Evolutionary conservation across 2,888 invertebrate species (phyloP).

Genomic region (Apamea crenata): DNA sequence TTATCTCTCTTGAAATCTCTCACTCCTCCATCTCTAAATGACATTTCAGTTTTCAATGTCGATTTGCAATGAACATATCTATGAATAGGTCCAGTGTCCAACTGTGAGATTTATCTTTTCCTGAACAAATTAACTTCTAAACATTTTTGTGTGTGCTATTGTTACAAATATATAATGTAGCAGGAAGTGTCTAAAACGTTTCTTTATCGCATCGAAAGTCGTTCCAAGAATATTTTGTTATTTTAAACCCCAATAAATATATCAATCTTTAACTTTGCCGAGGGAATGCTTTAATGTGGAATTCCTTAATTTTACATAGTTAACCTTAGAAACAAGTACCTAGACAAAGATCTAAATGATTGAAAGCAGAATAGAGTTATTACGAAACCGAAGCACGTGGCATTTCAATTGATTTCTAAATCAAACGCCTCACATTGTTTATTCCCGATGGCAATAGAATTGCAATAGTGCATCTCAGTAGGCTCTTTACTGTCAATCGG

Average conservation of each 20-base stretch:
- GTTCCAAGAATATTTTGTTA: conserved; percentile 47
- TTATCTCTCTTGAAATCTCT: conserved; percentile 13
- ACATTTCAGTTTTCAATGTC: conserved; percentile 21
- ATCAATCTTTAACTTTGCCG: not conserved
- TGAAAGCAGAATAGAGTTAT: conserved; percentile 47
- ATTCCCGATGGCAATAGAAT: conserved; percentile 67
- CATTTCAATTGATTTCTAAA: conserved; percentile 62
- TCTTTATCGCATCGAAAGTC: conserved; percentile 49
- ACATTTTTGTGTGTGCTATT: conserved; percentile 28
- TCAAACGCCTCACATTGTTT: conserved; percentile 55
- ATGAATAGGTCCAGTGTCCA: conserved; percentile 20
- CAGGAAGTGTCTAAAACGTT: conserved; percentile 50
- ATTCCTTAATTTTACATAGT: conserved; percentile 23
- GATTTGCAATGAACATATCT: conserved; percentile 13
- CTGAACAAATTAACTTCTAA: conserved; percentile 7
- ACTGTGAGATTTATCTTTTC: conserved; percentile 36
- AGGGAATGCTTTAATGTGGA: conserved; percentile 6
- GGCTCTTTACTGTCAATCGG: conserved; percentile 77
- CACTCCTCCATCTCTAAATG: conserved; percentile 5
- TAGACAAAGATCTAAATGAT: conserved; percentile 50
- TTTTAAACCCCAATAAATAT: conserved; percentile 29
- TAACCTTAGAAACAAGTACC: conserved; percentile 18
- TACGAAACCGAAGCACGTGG: conserved; percentile 48
- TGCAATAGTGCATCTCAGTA: conserved; percentile 69
- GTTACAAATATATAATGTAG: conserved; percentile 44